Base-by-base conservation (phyloP, 92 coral and sea anemone genomes). In the Porites cylindrica region DNA sequence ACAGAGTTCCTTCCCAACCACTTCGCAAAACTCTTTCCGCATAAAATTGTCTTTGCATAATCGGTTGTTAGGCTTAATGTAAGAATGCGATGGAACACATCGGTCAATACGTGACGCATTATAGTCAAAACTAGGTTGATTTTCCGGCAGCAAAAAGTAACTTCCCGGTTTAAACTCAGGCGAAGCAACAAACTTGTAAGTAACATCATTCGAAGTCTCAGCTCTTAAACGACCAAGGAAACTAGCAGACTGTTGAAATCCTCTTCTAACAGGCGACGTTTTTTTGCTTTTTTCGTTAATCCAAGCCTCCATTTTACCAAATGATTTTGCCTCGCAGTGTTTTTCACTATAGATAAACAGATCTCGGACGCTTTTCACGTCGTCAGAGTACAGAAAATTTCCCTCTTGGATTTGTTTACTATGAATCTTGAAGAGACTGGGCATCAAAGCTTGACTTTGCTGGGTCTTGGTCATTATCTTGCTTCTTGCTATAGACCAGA, bases 141-240 rank as follows among this genome's bases (percentile, higher is more conserved):
- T 86, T 58, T 78, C 71, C 7, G 94, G 92, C 51, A 88, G 76
- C 18, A 88, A 14, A 72, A 71, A 91, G 69, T 88, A 85, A 38
- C 81, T 24, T 6, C 94, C 96, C n/a, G 96, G 93, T 58, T 88
- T 91, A 70, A 85, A 93, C 66, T 88, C 94, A 14, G 93, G 94
- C 16, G 94, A 91, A 24, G 77, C 89, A 1, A 88, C 61, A 38
- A 26, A 53, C 32, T 81, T 58, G 58, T 91, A 93, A 23, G 67
- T 20, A 14, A 51, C 80, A 11, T 78, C 78, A 79, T 8, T 26
- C 14, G 62, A 51, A 26, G 80, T 51, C 75, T 81, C 83, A 51
- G 50, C 20, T 73, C 51, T 66, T 62, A 90, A 82, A 43, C 74
- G 70, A 18, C 51, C 51, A 10, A 86, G 82, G 19, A 90, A 90